Evolutionary conservation across 2,797 vertebrate genomes (phyloP), one percentile per base, ranked within the genome.

Genomic region (Pempheris klunzingeri): DNA sequence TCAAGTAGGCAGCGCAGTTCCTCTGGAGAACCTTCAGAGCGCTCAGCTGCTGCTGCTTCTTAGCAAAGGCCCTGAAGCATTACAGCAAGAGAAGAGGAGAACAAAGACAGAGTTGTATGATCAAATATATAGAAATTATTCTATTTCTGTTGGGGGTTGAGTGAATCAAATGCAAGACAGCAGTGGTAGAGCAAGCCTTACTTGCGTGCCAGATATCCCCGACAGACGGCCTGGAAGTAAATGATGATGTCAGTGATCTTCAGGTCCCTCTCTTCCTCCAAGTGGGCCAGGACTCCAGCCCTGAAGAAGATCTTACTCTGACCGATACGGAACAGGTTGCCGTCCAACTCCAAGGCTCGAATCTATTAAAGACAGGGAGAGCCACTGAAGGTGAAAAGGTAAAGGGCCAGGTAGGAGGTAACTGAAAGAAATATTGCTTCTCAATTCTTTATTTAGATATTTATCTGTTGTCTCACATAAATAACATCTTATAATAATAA

Each of bases 301-400:
- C 98, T 95, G 94, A 99, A 99, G 92, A 99, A 99, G 90, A 99
- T 99, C 92, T 99, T 99, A 93, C 98, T 99, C 93, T 99, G 98
- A 66, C 98, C 98, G 52, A 99, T 99, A 52, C 98, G 95, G 91
- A 97, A 99, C 49, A 99, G 92, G 90, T 99, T 99, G 30, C 96
- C 93, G 54, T 99, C 98, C 85, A 99, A 74, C 87, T 99, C 98
- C 83, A 99, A 93, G 41, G 97, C 96, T 86, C 95, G 95, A 82
- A 99, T 99, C 98, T 99, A 74, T 53, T 62, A 36, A 49, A 67
- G 11, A 50, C n/a, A 66, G 2, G 14, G 3, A 43, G 4, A 53
- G 20, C 49, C 2, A 3, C 1, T 46, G 24, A 63, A 17, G 4
- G 17, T 28, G 20, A 2, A 34, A 34, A 0, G 14, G 11, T 1